Percentiles rank a stretch among this genome's conserved stretches.
Evolutionary conservation across 1,140 invertebrate species (phyloP).

Genomic region (Lethrus apterus): DNA sequence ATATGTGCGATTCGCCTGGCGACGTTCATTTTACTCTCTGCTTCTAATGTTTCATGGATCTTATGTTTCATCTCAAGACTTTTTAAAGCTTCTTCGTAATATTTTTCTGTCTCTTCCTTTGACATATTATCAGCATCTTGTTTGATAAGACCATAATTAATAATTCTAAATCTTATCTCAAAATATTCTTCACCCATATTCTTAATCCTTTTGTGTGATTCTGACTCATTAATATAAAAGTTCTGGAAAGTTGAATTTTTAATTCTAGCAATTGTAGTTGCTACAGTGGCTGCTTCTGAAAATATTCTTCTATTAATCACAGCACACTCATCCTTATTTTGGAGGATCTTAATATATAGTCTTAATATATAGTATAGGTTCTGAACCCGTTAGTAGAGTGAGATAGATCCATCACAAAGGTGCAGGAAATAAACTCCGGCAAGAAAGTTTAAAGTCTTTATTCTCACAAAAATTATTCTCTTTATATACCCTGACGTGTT

Average conservation of each 20-base stretch:
- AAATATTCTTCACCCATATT: not conserved
- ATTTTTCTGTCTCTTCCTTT: not conserved
- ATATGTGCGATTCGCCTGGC: too few relatives aligned
- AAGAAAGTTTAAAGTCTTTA: too few relatives aligned
- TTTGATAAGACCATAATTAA: not conserved
- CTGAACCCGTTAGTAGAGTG: too few relatives aligned
- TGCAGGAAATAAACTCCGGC: too few relatives aligned
- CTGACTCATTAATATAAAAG: not conserved
- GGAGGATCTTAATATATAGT: not conserved
- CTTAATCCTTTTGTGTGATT: not conserved
- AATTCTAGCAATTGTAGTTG: not conserved
- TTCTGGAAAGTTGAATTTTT: not conserved
- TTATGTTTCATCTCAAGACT: not conserved
- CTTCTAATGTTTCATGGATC: too few relatives aligned
- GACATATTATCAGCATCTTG: not conserved
- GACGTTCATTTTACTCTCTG: too few relatives aligned
- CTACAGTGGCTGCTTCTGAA: not conserved
- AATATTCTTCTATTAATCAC: not conserved
- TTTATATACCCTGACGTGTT: too few relatives aligned
- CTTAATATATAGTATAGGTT: too few relatives aligned
- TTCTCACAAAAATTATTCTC: too few relatives aligned
- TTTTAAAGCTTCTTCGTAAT: not conserved
- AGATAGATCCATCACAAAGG: too few relatives aligned
- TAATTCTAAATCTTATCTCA: not conserved
- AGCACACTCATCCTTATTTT: slow-evolving; percentile 1